phyloP scores from a whole-genome alignment of 2,888 invertebrate species.

The Synergus umbraculus region DNA sequence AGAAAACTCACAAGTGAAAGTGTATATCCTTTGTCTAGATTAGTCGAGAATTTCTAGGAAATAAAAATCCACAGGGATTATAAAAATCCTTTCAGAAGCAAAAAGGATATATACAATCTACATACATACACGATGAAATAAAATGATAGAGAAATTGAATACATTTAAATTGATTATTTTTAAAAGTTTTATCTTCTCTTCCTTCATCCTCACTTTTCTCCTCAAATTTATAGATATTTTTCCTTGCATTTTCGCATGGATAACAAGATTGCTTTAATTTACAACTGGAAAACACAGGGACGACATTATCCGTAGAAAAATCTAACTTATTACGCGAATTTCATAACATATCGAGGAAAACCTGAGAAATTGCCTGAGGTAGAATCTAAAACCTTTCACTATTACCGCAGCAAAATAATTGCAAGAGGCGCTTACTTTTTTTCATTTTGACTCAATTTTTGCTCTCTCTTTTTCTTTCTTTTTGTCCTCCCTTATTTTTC shows the following conservation, averaged over 20 bases:
- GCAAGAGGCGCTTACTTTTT: neutral
- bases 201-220: no score
- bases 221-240: neutral
- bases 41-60: neutral
- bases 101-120: neutral
- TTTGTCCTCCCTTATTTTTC: slow-evolving; percentile 6
- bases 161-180: neutral
- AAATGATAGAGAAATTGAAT: neutral
- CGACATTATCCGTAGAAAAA: neutral
- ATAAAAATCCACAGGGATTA: neutral
- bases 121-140: neutral
- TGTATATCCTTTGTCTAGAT: neutral
- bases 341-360: neutral
- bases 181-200: neutral
- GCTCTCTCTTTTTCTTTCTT: slow-evolving; percentile 12
- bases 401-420: neutral
- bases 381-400: neutral
- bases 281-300: no score
- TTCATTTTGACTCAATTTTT: neutral
- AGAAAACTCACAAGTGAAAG: neutral
- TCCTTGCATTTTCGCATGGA: neutral
- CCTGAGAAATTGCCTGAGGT: slow-evolving; percentile 5
- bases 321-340: neutral
- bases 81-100: no score
- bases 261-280: no score